A percentile compares a stretch with the other conserved stretches of the same genome.
Conservation (phyloP, 2,797 vertebrate genomes). For the Helostoma temminkii region DNA sequence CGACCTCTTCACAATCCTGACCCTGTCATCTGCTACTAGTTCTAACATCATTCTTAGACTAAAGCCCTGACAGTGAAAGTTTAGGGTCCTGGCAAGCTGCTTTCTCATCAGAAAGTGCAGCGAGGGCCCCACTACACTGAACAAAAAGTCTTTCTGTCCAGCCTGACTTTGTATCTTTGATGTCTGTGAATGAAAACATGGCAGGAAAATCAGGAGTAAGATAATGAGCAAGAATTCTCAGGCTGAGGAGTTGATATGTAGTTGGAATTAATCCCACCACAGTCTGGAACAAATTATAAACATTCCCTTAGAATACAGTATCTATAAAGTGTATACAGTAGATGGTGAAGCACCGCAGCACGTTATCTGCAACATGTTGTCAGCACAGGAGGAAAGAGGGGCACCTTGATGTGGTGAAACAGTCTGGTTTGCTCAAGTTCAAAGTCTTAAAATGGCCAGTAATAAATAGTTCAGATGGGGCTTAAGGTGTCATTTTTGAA, state of each 20-base stretch:
- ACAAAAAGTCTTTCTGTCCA: constrained; percentile 58
- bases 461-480: constrained; percentile 71
- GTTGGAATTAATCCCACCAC: constrained; percentile 7
- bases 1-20: constrained; percentile 18
- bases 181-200: constrained; percentile 31
- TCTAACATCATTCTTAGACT: constrained; percentile 23
- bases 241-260: neutral
- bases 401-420: constrained; percentile 39
- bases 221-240: constrained; percentile 32
- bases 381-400: constrained; percentile 30
- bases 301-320: constrained; percentile 31
- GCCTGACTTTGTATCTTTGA: constrained; percentile 32
- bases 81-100: constrained; percentile 32
- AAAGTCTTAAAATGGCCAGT: constrained; percentile 70
- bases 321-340: too few species aligned
- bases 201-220: constrained; percentile 21
- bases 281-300: constrained; percentile 3
- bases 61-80: constrained; percentile 48
- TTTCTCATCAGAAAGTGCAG: constrained; percentile 39
- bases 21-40: constrained; percentile 54
- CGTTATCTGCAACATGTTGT: constrained; percentile 62
- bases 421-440: constrained; percentile 75
- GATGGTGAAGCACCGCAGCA: constrained; percentile 27
- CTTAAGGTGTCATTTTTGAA: constrained; percentile 79
- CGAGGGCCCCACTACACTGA: constrained; percentile 46